Evolutionary conservation across 2,888 invertebrate species (phyloP).

Genomic region (Philonicus albiceps): DNA sequence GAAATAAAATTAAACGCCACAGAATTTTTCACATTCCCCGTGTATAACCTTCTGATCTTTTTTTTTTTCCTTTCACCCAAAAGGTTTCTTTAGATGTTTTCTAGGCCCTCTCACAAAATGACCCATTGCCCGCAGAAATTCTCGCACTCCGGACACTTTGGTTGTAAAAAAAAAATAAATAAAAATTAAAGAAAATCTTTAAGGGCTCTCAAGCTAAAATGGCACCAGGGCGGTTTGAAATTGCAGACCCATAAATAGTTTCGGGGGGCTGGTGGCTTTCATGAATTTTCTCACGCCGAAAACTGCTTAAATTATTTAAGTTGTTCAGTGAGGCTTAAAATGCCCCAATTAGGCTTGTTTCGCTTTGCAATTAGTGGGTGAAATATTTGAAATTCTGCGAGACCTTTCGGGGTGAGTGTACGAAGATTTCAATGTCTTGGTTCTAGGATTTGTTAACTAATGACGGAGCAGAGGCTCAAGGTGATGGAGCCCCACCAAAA

Average conservation of each 20-base stretch:
- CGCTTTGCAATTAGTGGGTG: background rate
- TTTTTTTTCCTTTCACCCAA: background rate
- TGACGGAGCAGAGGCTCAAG: background rate
- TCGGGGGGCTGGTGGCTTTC: background rate
- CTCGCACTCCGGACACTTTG: background rate
- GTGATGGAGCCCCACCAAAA: background rate
- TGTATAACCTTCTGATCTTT: background rate
- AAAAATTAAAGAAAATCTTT: background rate
- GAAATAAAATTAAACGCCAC: background rate
- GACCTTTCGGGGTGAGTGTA: background rate
- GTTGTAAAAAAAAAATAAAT: background rate
- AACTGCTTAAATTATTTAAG: background rate
- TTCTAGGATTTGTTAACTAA: conserved; percentile 3
- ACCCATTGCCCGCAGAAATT: background rate
- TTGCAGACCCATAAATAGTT: background rate
- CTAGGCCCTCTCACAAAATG: background rate
- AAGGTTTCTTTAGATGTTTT: background rate
- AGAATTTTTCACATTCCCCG: background rate
- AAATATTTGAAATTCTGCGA: background rate
- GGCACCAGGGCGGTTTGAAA: background rate
- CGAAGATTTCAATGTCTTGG: background rate
- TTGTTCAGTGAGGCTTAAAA: background rate
- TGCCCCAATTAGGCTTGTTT: conserved; percentile 8
- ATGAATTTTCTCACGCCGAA: background rate
- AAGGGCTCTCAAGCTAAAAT: background rate